Base-by-base conservation (phyloP, 2,113 vertebrate species). In the Euleptes europaea region DNA sequence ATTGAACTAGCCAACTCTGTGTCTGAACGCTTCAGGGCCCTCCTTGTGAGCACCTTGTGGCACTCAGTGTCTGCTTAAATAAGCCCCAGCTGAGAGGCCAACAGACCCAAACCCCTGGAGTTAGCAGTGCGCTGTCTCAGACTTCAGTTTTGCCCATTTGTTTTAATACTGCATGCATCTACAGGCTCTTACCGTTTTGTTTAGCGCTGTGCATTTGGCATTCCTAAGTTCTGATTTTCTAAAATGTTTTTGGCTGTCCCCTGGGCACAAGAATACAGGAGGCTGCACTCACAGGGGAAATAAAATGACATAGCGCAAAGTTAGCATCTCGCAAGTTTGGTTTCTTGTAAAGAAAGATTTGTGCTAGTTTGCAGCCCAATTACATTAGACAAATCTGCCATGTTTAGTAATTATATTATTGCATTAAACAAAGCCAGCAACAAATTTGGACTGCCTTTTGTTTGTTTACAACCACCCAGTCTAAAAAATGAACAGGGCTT, bases 401-500 rank as follows among this genome's bases (percentile, higher is more conserved):
- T 84, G 88, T 94, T 95, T 94, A 90, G 89, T 94, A 95, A 96
- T 96, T 96, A 94, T 84, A 91, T 87, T 92, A 94, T 95, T 95
- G 91, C 91, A 94, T 96, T 92, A 95, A 96, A 95, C 96, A 94
- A 96, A 95, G 93, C 93, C 86, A 92, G 94, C 92, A 84, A 40
- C 94, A 92, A 96, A 96, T 96, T 96, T 96, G 94, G 84, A 88
- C 95, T 95, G 93, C 90, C 86, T 93, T 95, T 93, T 94, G 84
- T 92, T 96, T 95, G 92, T 91, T 95, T 90, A 94, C 90, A 94
- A 86, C 75, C 93, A 90, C 93, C 92, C 93, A 86, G 91, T 93
- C 89, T 92, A 93, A 94, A 96, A 96, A 95, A 95, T 87, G 90
- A 95, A 86, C 88, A 93, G 91, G 84, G 82, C 89, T 94, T 92